Evolutionary conservation across 1,140 invertebrate genomes (phyloP).

Genomic region (Bathynomus jamesi): DNA sequence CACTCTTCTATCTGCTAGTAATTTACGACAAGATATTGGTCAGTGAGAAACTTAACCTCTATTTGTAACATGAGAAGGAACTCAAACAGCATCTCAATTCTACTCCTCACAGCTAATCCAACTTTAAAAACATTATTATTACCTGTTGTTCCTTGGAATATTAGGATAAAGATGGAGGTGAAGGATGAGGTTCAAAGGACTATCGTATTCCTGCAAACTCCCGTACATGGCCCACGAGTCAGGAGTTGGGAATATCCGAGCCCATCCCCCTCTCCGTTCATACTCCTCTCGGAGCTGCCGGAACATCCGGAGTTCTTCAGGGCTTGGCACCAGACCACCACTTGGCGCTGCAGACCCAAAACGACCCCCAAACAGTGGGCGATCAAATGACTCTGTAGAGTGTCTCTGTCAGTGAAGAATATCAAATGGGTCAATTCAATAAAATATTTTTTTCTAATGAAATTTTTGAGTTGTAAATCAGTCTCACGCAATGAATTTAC

Average conservation of each 20-base stretch:
- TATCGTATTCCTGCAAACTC: constrained; percentile 47
- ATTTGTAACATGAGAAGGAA: no score
- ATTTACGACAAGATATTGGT: no score
- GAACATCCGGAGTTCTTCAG: constrained; percentile 71
- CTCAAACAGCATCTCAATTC: no score
- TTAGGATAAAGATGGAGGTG: constrained; percentile 67
- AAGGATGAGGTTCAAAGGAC: constrained; percentile 70
- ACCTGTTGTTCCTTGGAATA: constrained; percentile 25
- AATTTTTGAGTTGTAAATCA: no score
- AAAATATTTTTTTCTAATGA: no score
- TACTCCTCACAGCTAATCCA: no score
- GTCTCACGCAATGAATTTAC: no score
- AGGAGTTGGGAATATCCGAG: constrained; percentile 80
- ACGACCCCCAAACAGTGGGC: constrained; percentile 4
- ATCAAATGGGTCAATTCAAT: neutral
- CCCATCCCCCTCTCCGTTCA: constrained; percentile 74
- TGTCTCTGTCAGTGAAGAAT: constrained; percentile 17
- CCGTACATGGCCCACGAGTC: constrained; percentile 63
- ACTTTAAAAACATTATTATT: no score
- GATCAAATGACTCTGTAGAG: constrained; percentile 28
- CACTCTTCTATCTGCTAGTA: no score
- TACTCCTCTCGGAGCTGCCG: constrained; percentile 72
- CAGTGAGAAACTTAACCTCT: no score
- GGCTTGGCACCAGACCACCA: constrained; percentile 43
- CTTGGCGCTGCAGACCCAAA: neutral